Evolutionary conservation across 2,888 invertebrate species (phyloP).

Genomic region (Hirtodrosophila cameraria): DNA sequence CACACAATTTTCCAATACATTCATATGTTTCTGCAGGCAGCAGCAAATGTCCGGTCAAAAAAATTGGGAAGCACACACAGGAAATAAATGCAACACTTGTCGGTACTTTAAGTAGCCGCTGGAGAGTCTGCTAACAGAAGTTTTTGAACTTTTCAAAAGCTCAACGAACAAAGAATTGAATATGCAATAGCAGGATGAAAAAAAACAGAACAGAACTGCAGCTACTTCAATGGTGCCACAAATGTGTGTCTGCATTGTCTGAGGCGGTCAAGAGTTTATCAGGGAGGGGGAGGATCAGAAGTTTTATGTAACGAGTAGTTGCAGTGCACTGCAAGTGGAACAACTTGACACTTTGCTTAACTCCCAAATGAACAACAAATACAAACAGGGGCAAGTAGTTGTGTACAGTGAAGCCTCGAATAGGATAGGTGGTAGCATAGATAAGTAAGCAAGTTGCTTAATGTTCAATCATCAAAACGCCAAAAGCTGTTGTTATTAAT

Average conservation of each 20-base stretch:
- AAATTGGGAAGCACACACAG: neutral
- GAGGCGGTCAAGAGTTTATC: conserved; percentile 62
- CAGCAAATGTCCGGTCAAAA: neutral
- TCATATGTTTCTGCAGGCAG: conserved; percentile 4
- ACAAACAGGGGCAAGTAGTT: no score
- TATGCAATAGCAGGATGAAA: conserved; percentile 40
- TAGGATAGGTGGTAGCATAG: conserved; percentile 35
- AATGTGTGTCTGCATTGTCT: conserved; percentile 49
- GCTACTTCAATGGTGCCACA: conserved; percentile 2
- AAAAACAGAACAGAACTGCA: neutral
- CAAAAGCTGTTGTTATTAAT: conserved; percentile 65
- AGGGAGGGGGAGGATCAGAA: conserved; percentile 34
- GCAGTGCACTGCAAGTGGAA: conserved; percentile 28
- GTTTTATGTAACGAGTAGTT: conserved; percentile 34
- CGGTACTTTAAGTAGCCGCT: conserved; percentile 52
- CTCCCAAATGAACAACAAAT: conserved; percentile 72
- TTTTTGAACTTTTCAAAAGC: conserved; percentile 54
- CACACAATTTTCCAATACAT: conserved; percentile 16
- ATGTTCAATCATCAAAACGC: conserved; percentile 67
- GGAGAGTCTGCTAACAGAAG: conserved; percentile 41
- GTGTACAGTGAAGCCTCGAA: conserved; percentile 21
- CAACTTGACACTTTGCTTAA: conserved; percentile 45
- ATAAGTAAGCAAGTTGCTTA: conserved; percentile 57
- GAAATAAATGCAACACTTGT: conserved; percentile 32
- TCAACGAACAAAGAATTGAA: conserved; percentile 46